These are phyloP conservation scores for Camponotus fellah DNA, from an alignment of 2,888 invertebrate genomes.

Conservation along the genomic window DNA sequence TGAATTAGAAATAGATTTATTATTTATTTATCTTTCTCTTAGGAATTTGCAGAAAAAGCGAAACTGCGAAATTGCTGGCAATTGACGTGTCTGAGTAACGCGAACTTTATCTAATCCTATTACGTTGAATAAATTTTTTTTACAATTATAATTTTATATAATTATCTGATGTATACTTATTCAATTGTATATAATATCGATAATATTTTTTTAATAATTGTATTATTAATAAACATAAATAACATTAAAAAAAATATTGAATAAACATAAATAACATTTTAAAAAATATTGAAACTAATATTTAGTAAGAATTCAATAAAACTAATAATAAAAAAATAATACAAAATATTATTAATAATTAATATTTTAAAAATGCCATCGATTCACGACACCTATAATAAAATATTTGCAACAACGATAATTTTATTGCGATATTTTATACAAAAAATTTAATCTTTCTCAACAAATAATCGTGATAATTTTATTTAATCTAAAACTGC, in stretches of 20 bases:
- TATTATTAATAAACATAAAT: no score
- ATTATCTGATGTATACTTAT: no score
- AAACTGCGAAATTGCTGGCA: slow-evolving; percentile 74
- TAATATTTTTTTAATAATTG: not conserved
- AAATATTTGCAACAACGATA: not conserved
- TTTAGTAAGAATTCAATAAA: no score
- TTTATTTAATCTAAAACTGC: not conserved
- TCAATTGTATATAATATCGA: no score
- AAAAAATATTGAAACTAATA: no score
- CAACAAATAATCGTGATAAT: not conserved
- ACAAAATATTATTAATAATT: no score
- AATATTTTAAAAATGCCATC: no score
- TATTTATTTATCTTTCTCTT: not conserved
- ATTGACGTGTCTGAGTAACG: slow-evolving; percentile 73
- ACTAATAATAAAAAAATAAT: not conserved
- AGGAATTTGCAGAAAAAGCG: slow-evolving; percentile 46
- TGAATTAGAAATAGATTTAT: no score
- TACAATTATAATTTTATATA: not conserved
- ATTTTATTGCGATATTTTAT: not conserved
- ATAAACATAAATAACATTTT: no score
- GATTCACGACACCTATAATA: not conserved
- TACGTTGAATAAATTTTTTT: not conserved
- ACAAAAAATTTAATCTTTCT: not conserved
- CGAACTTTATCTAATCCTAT: not conserved
- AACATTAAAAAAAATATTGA: no score